Conservation (phyloP, 1,140 invertebrate genomes). For the Popillia japonica region DNA sequence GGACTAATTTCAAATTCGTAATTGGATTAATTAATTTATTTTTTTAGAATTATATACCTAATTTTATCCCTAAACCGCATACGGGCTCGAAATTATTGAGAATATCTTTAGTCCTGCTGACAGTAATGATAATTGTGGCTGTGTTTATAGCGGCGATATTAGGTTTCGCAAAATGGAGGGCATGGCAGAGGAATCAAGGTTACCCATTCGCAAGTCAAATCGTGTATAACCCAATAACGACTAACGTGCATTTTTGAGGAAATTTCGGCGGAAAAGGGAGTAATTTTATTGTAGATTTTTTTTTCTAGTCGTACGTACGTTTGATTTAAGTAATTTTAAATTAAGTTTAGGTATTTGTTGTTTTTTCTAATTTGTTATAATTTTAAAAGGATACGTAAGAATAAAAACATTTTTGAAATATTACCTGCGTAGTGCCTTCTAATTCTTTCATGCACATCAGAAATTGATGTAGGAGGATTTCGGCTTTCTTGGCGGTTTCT, state of each 20-base stretch:
- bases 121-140: slow-evolving; percentile 43
- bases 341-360: neutral
- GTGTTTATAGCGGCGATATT: slow-evolving; percentile 43
- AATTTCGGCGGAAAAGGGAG: too few relatives aligned
- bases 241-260: slow-evolving; percentile 37
- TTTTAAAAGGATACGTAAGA: neutral
- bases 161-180: slow-evolving; percentile 43
- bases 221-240: slow-evolving; percentile 42
- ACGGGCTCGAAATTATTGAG: neutral
- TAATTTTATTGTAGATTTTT: too few relatives aligned
- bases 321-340: neutral
- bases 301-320: neutral
- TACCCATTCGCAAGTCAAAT: slow-evolving; percentile 44
- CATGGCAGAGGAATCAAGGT: slow-evolving; percentile 40
- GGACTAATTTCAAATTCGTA: neutral
- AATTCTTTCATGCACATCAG: slow-evolving; percentile 65
- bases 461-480: slow-evolving; percentile 67
- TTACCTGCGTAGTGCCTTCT: slow-evolving; percentile 64
- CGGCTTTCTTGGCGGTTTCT: slow-evolving; percentile 66
- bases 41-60: neutral
- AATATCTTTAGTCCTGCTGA: slow-evolving; percentile 44
- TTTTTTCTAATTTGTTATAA: slow-evolving; percentile 20
- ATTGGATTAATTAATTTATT: neutral
- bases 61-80: neutral
- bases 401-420: too few relatives aligned